phyloP scores from a whole-genome alignment of 1,140 invertebrate genomes.

The Periplaneta americana region DNA sequence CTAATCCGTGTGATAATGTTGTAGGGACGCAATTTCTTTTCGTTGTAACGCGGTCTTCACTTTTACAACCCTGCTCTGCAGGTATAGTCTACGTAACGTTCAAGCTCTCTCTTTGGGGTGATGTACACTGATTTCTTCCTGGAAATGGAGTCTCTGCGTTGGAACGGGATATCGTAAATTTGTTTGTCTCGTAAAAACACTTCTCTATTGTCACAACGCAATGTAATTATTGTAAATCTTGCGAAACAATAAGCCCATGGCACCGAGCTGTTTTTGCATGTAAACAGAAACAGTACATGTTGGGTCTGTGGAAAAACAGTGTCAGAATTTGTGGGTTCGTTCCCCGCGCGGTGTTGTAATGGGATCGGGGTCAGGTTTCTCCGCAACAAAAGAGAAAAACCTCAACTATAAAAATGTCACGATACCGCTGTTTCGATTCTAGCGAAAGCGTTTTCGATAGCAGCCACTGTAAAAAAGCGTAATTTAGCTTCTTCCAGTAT shows the following conservation, averaged over 20 bases:
- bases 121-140: background rate
- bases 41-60: too few relatives aligned
- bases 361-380: background rate
- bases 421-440: too few relatives aligned
- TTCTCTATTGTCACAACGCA: background rate
- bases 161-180: background rate
- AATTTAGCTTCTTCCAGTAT: too few relatives aligned
- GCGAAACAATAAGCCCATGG: background rate
- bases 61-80: too few relatives aligned
- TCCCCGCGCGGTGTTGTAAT: background rate
- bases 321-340: background rate
- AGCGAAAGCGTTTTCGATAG: too few relatives aligned
- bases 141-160: background rate
- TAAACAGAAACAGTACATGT: background rate
- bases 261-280: background rate
- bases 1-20: too few relatives aligned
- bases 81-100: too few relatives aligned
- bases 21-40: too few relatives aligned
- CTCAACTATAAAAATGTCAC: too few relatives aligned
- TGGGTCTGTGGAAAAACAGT: background rate
- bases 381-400: background rate
- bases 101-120: background rate
- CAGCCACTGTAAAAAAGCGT: too few relatives aligned
- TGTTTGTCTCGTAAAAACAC: background rate
- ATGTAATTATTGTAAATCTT: background rate